phyloP scores from a whole-genome alignment of 2,797 vertebrate genomes.

The Hydrolagus colliei region DNA sequence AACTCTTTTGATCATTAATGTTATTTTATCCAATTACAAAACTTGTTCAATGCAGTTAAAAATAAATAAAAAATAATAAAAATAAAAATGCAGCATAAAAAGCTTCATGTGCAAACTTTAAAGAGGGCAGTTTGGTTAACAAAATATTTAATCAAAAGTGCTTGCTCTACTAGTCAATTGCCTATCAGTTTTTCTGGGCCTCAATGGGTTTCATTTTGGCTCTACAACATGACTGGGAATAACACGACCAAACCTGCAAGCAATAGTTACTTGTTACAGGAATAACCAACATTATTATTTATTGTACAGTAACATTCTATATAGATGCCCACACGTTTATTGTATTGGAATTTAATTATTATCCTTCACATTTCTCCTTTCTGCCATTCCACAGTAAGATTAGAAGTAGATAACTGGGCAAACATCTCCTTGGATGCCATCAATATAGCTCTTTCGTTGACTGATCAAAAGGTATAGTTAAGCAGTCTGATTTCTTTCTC shows the following conservation, averaged over 20 bases:
- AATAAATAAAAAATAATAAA: neutral
- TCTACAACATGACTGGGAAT: neutral
- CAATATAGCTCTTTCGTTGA: neutral
- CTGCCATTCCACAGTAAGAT: no score
- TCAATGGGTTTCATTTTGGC: neutral
- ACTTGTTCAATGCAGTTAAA: neutral
- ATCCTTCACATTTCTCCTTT: no score
- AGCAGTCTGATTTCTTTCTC: neutral
- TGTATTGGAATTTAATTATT: neutral
- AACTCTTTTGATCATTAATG: neutral
- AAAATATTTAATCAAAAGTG: neutral
- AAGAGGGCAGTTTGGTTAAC: neutral
- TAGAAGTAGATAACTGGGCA: no score
- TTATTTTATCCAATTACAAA: neutral
- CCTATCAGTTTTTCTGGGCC: neutral
- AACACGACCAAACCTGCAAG: neutral
- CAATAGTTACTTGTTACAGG: neutral
- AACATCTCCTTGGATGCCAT: neutral
- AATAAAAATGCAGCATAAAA: constrained; percentile 21
- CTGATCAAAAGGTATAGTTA: neutral
- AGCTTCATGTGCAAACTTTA: constrained; percentile 20
- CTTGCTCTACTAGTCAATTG: neutral
- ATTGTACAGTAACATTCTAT: neutral
- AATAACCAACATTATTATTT: neutral
- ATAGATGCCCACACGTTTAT: neutral